Evolutionary conservation across 1,140 invertebrate species (phyloP).

Genomic region (Listronotus oregonensis): DNA sequence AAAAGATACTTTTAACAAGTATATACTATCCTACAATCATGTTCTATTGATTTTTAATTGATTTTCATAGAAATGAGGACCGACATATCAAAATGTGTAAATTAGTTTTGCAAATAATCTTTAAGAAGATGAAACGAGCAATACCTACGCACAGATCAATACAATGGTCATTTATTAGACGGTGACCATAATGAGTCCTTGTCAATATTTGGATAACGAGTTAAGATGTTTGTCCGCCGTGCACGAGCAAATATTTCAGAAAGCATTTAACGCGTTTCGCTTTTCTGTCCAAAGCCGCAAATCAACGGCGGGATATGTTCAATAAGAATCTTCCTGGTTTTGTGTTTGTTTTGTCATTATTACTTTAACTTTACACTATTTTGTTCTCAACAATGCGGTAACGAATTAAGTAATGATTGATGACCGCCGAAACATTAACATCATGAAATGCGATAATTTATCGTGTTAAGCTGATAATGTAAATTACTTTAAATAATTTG

Average conservation of each 20-base stretch:
- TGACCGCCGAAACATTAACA: not conserved
- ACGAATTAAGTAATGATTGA: constrained; percentile 6
- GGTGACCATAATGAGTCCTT: constrained; percentile 22
- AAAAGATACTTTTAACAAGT: too few relatives aligned
- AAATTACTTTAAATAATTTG: too few relatives aligned
- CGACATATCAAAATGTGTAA: not conserved
- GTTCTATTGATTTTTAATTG: too few relatives aligned
- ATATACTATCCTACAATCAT: too few relatives aligned
- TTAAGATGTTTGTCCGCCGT: constrained; percentile 15
- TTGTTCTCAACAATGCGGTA: constrained; percentile 13
- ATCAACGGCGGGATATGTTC: constrained; percentile 7
- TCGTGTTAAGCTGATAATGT: too few relatives aligned
- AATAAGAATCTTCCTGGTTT: constrained; percentile 8
- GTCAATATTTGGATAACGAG: constrained; percentile 24
- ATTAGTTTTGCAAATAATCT: constrained; percentile 11
- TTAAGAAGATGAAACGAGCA: constrained; percentile 4
- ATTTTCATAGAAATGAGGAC: too few relatives aligned
- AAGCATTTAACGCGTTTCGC: constrained; percentile 23
- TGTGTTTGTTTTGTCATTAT: constrained; percentile 13
- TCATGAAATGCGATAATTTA: not conserved
- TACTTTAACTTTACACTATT: constrained; percentile 14
- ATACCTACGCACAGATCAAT: constrained; percentile 7
- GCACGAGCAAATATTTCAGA: constrained; percentile 20
- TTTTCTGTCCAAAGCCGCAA: constrained; percentile 10
- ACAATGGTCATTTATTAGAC: constrained; percentile 20